Conservation (phyloP, 2,797 vertebrate genomes). For the Notolepis coatsorum region DNA sequence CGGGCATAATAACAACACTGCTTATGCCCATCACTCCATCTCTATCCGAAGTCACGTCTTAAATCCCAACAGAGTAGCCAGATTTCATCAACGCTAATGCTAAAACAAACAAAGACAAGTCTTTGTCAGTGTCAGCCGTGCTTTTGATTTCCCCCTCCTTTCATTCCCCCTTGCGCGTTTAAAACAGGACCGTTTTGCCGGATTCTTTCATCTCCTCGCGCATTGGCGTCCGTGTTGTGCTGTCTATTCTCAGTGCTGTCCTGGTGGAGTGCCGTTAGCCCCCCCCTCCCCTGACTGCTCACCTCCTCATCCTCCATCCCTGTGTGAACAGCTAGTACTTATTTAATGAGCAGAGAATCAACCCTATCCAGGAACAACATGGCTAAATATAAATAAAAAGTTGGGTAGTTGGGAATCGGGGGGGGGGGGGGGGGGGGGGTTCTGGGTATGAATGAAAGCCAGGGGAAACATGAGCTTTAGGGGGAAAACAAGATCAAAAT, state of each 20-base stretch:
- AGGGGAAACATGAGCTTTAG: too few species aligned
- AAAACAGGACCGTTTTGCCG: background rate
- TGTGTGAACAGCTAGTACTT: too few species aligned
- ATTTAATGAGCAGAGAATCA: background rate
- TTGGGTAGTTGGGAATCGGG: too few species aligned
- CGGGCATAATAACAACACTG: constrained; percentile 10
- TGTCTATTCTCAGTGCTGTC: background rate
- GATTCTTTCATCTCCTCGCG: background rate
- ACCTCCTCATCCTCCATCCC: too few species aligned
- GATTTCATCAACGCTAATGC: background rate
- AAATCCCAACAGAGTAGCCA: constrained; percentile 1
- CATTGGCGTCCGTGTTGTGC: background rate
- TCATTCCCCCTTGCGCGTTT: background rate
- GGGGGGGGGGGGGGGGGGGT: too few species aligned
- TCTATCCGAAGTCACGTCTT: constrained; percentile 3
- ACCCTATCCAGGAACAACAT: background rate
- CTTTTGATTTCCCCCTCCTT: background rate
- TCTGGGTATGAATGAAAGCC: too few species aligned
- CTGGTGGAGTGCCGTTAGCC: too few species aligned
- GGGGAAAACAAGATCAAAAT: too few species aligned
- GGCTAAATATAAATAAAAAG: background rate
- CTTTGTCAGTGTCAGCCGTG: background rate
- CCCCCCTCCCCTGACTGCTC: too few species aligned
- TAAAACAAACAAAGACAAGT: background rate
- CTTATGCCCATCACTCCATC: constrained; percentile 12